A percentile compares a stretch with the other conserved stretches of the same genome.
Conservation (phyloP, 2,113 vertebrate genomes). For the Hyperoodon ampullatus region DNA sequence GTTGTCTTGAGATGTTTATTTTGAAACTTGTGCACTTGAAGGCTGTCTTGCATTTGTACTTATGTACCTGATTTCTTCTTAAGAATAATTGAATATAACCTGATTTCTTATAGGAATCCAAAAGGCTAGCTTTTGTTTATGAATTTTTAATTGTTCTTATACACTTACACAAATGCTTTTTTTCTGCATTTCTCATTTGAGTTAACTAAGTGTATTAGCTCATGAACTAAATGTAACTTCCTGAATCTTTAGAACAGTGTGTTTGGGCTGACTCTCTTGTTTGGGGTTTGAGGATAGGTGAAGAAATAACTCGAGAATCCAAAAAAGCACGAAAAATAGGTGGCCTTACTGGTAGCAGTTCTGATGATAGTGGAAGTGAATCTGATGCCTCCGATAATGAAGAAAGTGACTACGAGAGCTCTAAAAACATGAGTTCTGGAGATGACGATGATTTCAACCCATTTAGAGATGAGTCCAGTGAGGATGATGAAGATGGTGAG, state of each 20-base stretch:
- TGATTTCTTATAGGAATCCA: not conserved
- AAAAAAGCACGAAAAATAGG: conserved; percentile 94
- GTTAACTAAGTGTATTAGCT: not conserved
- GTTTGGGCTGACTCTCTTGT: conserved; percentile 16
- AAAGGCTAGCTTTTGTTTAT: not conserved
- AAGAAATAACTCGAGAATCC: conserved; percentile 90
- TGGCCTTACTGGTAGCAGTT: conserved; percentile 94
- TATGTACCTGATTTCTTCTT: not conserved
- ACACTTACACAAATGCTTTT: not conserved
- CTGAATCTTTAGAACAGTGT: not conserved
- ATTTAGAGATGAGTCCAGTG: conserved; percentile 96
- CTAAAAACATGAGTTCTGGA: conserved; percentile 94
- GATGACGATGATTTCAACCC: conserved; percentile 98
- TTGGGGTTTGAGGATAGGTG: conserved; percentile 83
- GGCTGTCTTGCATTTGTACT: not conserved
- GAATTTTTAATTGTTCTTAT: not conserved
- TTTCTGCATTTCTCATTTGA: not conserved
- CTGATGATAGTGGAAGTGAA: conserved; percentile 92
- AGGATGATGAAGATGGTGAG: conserved; percentile 96
- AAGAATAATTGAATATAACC: not conserved
- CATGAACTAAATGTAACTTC: not conserved
- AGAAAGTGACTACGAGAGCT: conserved; percentile 95
- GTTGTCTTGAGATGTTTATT: not conserved
- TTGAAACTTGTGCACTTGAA: not conserved
- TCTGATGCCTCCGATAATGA: conserved; percentile 92